Evolutionary conservation across 2,888 invertebrate genomes (phyloP).

Genomic region (Caenorhabditis auriculariae): DNA sequence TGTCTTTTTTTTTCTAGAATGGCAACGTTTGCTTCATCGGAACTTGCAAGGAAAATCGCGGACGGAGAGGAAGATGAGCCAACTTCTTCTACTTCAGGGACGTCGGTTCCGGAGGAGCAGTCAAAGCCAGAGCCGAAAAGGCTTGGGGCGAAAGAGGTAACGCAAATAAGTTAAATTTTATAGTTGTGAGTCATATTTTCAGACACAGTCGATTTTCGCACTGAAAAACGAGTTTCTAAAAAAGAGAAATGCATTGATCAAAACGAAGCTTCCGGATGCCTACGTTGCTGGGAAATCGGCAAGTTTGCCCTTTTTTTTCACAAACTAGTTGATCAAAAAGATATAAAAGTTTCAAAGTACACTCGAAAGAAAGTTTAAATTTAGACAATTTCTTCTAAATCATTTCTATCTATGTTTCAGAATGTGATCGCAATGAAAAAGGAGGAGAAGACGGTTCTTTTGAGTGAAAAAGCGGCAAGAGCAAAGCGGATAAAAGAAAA

Average conservation of each 20-base stretch:
- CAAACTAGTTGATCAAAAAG: neutral
- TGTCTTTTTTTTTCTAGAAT: conserved; percentile 7
- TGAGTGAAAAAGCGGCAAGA: conserved; percentile 22
- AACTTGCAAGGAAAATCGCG: conserved; percentile 11
- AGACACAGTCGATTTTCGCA: conserved; percentile 25
- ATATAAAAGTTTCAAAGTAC: neutral
- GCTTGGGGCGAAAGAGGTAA: conserved; percentile 26
- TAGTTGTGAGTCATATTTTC: neutral
- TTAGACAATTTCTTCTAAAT: too few relatives aligned
- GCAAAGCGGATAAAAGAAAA: conserved; percentile 14
- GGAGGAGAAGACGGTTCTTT: conserved; percentile 8
- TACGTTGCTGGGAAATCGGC: conserved; percentile 20
- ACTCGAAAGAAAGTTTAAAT: too few relatives aligned
- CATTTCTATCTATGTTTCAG: too few relatives aligned
- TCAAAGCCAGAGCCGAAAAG: conserved; percentile 22
- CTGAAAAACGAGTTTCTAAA: conserved; percentile 32
- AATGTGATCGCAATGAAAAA: conserved; percentile 24
- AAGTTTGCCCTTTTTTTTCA: neutral
- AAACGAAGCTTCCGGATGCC: conserved; percentile 3
- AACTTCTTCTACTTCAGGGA: neutral
- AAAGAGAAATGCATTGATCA: conserved; percentile 6
- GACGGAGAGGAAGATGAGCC: conserved; percentile 11
- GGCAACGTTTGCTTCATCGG: conserved; percentile 36
- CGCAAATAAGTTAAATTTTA: neutral
- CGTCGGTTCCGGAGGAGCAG: conserved; percentile 7